Conservation (phyloP, 2,888 invertebrate genomes). For the Pristionchus exspectatus region DNA sequence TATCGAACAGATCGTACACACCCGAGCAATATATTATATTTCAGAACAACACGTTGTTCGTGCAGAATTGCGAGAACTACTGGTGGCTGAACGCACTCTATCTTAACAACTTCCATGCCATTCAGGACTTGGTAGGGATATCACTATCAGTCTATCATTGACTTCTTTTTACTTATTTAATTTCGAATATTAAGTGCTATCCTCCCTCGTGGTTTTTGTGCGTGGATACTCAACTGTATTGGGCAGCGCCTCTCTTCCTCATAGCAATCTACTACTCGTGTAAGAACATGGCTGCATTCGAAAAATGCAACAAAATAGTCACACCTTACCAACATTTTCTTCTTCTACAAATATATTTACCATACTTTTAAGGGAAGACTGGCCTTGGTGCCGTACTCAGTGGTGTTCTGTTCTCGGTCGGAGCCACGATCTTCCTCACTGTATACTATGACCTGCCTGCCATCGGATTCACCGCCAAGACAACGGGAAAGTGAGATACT, state of each 20-base stretch:
- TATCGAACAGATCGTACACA: too few species aligned
- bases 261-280: constrained; percentile 33
- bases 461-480: background rate
- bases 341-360: too few species aligned
- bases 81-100: constrained; percentile 50
- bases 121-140: background rate
- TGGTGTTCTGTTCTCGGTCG: constrained; percentile 16
- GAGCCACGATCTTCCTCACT: constrained; percentile 3
- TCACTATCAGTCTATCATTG: background rate
- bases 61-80: constrained; percentile 38
- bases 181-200: constrained; percentile 26
- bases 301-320: background rate
- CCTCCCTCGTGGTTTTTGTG: constrained; percentile 29
- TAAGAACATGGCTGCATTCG: background rate
- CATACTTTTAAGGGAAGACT: constrained; percentile 38
- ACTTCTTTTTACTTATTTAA: too few species aligned
- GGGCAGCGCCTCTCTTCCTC: constrained; percentile 30
- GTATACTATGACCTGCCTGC: constrained; percentile 25
- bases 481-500: background rate
- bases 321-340: too few species aligned
- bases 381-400: background rate
- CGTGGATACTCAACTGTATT: constrained; percentile 52
- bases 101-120: constrained; percentile 7
- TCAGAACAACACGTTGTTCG: background rate
- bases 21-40: background rate